Base-by-base conservation (phyloP, 2,113 vertebrate genomes). In the Aix galericulata region DNA sequence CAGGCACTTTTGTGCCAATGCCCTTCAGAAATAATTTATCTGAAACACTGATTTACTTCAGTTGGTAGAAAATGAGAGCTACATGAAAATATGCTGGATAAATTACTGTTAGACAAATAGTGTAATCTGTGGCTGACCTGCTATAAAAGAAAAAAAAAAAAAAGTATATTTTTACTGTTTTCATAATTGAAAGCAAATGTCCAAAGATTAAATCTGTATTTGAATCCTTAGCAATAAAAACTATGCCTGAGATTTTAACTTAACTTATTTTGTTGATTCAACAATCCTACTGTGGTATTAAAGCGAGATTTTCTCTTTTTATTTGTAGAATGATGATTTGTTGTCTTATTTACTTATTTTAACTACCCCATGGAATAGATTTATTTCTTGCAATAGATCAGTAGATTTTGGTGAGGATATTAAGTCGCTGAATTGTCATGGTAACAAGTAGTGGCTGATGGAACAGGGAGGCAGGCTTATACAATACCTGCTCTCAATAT, bases 391-490 rank as follows among this genome's bases (percentile, higher is more conserved):
- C 64, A 59, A 60, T 17, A 88, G 29, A 64, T 78, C 64, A 59
- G 64, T 17, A 88, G 29, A 68, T 78, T 89, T 86, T 88, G 23
- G 26, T 52, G 66, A 74, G 32, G 29, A 52, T 88, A 90, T 89
- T 83, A 75, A 80, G 60, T 68, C 88, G 72, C 38, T 85, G 55
- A 69, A 96, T 93, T 94, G 90, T 91, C 91, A 96, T 89, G 77
- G 95, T 82, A 95, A 97, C 90, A 63, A 79, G 17, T 32, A 90
- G 34, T n/a, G 88, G 9, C 27, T 75, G 53, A 71, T 32, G 16
- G 46, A 73, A 48, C 11, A 79, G 4, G 1, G 7, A 77, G 26
- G 22, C 17, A 36, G 3, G 5, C 7, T 83, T 76, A 8, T 62
- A 34, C 75, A 71, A 66, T 90, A 32, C 15, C 60, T 64, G 17